These are phyloP conservation scores for Aleiodes leptofemur DNA, from an alignment of 2,888 invertebrate species.

Conservation along the genomic window DNA sequence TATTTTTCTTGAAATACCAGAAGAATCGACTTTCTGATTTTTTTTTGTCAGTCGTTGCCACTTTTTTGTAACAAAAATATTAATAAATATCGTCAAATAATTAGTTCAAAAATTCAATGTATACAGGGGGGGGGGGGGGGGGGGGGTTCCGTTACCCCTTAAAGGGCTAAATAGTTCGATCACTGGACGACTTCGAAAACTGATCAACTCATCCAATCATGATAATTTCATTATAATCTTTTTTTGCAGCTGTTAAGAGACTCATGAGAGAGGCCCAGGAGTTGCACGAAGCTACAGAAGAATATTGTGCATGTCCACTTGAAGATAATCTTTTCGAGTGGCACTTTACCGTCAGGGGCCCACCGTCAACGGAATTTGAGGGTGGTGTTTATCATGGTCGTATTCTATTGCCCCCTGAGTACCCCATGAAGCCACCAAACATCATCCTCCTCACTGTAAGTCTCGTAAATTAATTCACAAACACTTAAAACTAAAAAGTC, in stretches of 20 bases:
- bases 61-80: too few relatives aligned
- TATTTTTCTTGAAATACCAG: too few relatives aligned
- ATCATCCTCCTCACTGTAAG: slow-evolving; percentile 92
- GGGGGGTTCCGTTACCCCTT: too few relatives aligned
- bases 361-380: slow-evolving; percentile 91
- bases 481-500: not conserved
- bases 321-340: slow-evolving; percentile 98
- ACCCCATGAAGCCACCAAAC: slow-evolving; percentile 98
- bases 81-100: too few relatives aligned
- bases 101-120: too few relatives aligned
- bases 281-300: slow-evolving; percentile 89
- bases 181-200: too few relatives aligned
- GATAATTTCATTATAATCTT: not conserved
- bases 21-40: too few relatives aligned
- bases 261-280: slow-evolving; percentile 95
- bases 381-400: slow-evolving; percentile 95
- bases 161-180: too few relatives aligned
- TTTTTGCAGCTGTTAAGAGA: slow-evolving; percentile 87
- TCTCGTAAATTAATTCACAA: slow-evolving; percentile 40
- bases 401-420: slow-evolving; percentile 93
- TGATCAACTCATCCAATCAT: too few relatives aligned
- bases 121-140: too few relatives aligned
- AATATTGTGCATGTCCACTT: slow-evolving; percentile 91
- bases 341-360: slow-evolving; percentile 97
- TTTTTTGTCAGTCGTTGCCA: too few relatives aligned